Conservation (phyloP, 30 jellyfish, hydroid and myxozoan genomes). For the Chrysaora quinquecirrha region DNA sequence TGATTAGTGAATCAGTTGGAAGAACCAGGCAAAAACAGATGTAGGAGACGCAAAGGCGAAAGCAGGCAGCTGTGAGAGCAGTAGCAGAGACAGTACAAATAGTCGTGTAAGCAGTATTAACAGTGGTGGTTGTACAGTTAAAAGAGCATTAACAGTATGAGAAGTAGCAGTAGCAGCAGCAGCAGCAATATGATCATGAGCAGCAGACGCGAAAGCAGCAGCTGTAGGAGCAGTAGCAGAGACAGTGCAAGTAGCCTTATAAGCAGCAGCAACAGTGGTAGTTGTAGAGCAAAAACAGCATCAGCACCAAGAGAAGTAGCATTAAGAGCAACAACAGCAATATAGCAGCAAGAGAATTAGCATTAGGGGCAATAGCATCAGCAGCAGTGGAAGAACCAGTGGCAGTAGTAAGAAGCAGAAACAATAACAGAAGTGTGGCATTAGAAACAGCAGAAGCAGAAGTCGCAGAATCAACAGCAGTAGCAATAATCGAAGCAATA, state of each 20-base stretch:
- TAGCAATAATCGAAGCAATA: no score
- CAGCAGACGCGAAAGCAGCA: neutral
- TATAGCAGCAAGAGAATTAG: neutral
- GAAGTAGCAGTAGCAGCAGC: neutral
- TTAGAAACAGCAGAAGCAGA: no score
- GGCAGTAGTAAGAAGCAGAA: no score
- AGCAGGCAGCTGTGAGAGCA: no score
- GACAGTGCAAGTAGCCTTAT: neutral
- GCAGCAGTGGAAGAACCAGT: no score
- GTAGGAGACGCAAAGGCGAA: no score
- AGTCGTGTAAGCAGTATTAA: neutral
- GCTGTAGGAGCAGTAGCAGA: neutral
- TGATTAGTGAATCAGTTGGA: no score
- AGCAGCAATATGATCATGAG: neutral
- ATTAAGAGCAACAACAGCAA: neutral
- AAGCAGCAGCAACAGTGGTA: neutral
- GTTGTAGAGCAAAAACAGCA: neutral
- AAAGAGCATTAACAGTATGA: neutral
- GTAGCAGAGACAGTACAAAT: no score
- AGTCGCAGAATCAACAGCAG: no score
- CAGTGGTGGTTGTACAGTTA: neutral
- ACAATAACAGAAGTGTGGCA: neutral
- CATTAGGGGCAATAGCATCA: neutral
- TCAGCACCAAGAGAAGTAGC: neutral
- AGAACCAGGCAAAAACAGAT: no score